Evolutionary conservation across 1,140 invertebrate genomes (phyloP).

Genomic region (Philaenus spumarius): DNA sequence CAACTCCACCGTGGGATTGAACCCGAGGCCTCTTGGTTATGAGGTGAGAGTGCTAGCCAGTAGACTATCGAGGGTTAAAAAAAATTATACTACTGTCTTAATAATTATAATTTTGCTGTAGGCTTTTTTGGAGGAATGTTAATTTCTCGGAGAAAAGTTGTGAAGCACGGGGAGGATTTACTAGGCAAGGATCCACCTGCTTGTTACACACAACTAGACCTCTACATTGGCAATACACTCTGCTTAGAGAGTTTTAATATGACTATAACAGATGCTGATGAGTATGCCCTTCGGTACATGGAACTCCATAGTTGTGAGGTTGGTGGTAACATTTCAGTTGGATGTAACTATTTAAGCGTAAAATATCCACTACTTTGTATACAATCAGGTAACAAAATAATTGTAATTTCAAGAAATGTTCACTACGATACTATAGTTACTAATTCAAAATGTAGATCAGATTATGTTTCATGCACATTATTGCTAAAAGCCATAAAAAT

Average conservation of each 20-base stretch:
- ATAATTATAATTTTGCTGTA: constrained; percentile 23
- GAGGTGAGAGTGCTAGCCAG: too few species aligned
- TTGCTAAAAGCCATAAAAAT: too few species aligned
- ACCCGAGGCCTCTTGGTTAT: neutral
- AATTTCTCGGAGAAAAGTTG: constrained; percentile 57
- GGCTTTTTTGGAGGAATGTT: constrained; percentile 58
- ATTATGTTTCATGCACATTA: too few species aligned
- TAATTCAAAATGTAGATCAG: too few species aligned
- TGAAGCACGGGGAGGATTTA: constrained; percentile 64
- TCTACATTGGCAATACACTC: constrained; percentile 72
- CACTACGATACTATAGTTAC: too few species aligned
- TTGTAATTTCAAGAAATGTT: too few species aligned
- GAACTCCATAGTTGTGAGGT: constrained; percentile 70
- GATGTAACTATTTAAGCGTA: too few species aligned
- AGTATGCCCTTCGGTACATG: constrained; percentile 82
- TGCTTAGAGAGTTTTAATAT: constrained; percentile 72
- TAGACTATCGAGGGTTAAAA: neutral
- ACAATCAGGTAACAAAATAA: too few species aligned
- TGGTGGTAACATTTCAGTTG: too few species aligned
- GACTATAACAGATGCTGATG: constrained; percentile 68
- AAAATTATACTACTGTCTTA: neutral
- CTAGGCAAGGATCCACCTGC: constrained; percentile 59
- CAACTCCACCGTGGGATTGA: neutral
- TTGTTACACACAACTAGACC: constrained; percentile 64
- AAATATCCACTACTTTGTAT: too few species aligned